A percentile compares a stretch with the other conserved stretches of the same genome.
Evolutionary conservation across 2,113 vertebrate species (phyloP).

Genomic region (Chloroceryle aenea): DNA sequence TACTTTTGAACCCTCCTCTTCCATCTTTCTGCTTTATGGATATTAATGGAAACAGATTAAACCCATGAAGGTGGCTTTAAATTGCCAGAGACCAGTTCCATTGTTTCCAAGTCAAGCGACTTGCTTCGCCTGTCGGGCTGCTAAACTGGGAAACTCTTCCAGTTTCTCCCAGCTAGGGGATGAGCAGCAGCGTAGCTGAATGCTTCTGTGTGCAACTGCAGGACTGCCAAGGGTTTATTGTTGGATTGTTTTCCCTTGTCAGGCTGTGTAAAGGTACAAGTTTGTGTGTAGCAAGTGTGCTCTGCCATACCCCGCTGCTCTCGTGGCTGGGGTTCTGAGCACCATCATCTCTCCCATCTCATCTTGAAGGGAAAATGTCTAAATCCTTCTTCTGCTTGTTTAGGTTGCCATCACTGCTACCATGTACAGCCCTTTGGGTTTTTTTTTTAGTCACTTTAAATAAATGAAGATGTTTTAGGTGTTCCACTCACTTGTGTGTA

Average conservation of each 20-base stretch:
- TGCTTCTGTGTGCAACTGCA: not conserved
- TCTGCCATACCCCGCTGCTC: not conserved
- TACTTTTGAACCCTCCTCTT: conserved; percentile 57
- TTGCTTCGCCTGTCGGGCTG: not conserved
- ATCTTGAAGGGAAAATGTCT: not conserved
- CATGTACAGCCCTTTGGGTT: not conserved
- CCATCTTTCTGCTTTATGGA: conserved; percentile 32
- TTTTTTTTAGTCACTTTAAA: not conserved
- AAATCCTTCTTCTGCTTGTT: not conserved
- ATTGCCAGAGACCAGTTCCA: not conserved
- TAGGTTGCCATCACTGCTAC: not conserved
- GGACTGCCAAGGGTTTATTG: not conserved
- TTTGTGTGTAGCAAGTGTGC: not conserved
- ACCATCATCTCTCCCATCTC: not conserved
- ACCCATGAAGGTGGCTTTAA: conserved; percentile 26
- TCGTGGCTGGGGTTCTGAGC: not conserved
- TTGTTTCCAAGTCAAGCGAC: not conserved
- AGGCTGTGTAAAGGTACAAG: not conserved
- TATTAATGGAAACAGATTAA: conserved; percentile 54
- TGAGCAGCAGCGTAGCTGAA: not conserved
- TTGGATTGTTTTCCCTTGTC: not conserved
- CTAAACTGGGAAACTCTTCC: not conserved
- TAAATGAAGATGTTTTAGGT: not conserved
- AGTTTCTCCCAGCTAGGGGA: not conserved
- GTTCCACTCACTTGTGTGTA: not conserved